These are phyloP conservation scores for Gallirallus australis DNA, from an alignment of 2,797 vertebrate species.

Conservation along the genomic window DNA sequence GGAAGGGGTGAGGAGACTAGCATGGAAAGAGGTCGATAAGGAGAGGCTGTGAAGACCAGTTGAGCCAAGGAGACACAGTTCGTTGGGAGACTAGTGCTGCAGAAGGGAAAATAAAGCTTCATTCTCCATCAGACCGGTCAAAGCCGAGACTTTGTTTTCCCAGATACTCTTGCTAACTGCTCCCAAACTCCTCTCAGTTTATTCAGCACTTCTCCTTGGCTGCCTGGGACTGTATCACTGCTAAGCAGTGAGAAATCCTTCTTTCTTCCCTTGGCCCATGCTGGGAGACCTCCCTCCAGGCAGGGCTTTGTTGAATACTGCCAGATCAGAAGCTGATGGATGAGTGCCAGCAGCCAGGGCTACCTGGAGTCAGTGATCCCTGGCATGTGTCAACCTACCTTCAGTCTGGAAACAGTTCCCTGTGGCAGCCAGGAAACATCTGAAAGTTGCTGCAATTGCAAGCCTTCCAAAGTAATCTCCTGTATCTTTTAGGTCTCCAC, in stretches of 20 bases:
- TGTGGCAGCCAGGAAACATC: background rate
- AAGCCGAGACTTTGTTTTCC: background rate
- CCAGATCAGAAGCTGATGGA: background rate
- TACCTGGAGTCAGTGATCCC: background rate
- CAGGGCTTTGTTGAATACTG: background rate
- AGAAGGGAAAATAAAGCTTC: background rate
- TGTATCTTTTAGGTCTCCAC: background rate
- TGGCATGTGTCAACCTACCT: background rate
- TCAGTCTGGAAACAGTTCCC: background rate
- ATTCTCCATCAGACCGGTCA: background rate
- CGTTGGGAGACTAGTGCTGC: background rate
- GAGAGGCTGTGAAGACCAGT: fast-evolving
- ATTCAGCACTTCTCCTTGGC: background rate
- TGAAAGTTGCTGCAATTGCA: background rate
- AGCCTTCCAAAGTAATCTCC: background rate
- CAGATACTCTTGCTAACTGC: background rate
- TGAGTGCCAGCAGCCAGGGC: background rate
- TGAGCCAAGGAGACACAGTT: background rate
- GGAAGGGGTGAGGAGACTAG: background rate
- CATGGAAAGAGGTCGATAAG: background rate
- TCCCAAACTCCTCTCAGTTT: background rate
- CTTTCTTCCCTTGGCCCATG: background rate
- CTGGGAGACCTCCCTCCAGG: background rate
- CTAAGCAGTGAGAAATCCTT: background rate
- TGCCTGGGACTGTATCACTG: background rate